A percentile compares a stretch with the other conserved stretches of the same genome.
Evolutionary conservation across 2,888 invertebrate genomes (phyloP).

Genomic region (Dusona sp.): DNA sequence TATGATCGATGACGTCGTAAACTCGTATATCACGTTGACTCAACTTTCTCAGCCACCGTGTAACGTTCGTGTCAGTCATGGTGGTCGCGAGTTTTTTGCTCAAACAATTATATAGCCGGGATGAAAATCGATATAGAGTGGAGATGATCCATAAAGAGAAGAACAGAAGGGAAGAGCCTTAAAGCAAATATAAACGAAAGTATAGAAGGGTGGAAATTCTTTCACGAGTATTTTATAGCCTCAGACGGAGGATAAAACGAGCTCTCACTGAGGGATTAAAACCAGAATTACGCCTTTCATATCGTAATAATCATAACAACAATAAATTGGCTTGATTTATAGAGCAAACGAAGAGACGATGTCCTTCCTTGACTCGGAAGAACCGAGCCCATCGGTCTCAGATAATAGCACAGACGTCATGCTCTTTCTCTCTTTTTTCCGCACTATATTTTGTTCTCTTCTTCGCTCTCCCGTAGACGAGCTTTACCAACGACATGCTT

Average conservation of each 20-base stretch:
- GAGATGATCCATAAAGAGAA: conserved; percentile 37
- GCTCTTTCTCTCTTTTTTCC: conserved; percentile 35
- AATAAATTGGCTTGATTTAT: conserved; percentile 68
- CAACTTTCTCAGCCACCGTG: conserved; percentile 44
- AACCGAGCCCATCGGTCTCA: conserved; percentile 29
- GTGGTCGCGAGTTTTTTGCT: conserved; percentile 52
- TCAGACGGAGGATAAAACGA: conserved; percentile 72
- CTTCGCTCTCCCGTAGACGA: neutral
- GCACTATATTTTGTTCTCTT: neutral
- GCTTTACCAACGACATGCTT: neutral
- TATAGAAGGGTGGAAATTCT: conserved; percentile 30
- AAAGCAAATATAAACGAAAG: conserved; percentile 27
- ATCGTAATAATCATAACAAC: conserved; percentile 10
- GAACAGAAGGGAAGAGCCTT: conserved; percentile 8
- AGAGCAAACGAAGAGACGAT: conserved; percentile 64
- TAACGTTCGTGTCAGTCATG: conserved; percentile 16
- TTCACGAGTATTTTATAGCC: conserved; percentile 16
- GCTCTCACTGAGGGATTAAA: conserved; percentile 69
- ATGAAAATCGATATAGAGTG: conserved; percentile 30
- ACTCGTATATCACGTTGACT: conserved; percentile 50
- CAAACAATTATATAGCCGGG: conserved; percentile 42
- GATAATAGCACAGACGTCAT: conserved; percentile 55
- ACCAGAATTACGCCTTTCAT: conserved; percentile 39
- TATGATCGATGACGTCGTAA: conserved; percentile 57
- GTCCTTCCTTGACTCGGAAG: conserved; percentile 54